Evolutionary conservation across 2,888 invertebrate genomes (phyloP).

Genomic region (Chromoteleia sp.): DNA sequence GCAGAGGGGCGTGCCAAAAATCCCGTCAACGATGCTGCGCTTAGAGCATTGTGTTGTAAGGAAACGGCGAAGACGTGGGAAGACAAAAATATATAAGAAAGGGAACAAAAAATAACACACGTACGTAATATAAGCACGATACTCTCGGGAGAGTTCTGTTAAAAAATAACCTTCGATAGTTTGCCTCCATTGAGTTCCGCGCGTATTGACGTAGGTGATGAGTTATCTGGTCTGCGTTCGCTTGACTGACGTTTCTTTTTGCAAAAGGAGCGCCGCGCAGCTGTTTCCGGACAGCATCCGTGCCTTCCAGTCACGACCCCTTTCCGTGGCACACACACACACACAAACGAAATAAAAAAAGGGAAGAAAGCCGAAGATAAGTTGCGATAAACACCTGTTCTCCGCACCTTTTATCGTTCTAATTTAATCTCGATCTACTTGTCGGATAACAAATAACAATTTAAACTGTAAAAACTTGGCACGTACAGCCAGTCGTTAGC

Average conservation of each 20-base stretch:
- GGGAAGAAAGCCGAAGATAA: slow-evolving; percentile 23
- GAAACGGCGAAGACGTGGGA: slow-evolving; percentile 33
- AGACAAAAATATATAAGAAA: slow-evolving; percentile 41
- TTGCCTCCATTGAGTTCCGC: slow-evolving; percentile 19
- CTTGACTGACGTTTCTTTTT: slow-evolving; percentile 66
- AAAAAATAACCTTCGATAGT: slow-evolving; percentile 55
- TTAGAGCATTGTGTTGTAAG: slow-evolving; percentile 54
- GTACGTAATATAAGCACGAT: slow-evolving; percentile 9
- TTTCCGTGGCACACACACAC: too few species aligned
- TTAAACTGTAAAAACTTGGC: slow-evolving; percentile 26
- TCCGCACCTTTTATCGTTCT: slow-evolving; percentile 24
- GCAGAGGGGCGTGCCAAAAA: slow-evolving; percentile 12
- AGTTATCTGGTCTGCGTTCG: slow-evolving; percentile 57
- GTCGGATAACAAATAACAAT: slow-evolving; percentile 35
- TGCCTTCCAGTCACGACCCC: too few species aligned
- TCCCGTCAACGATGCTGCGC: slow-evolving; percentile 40
- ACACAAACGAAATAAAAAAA: slow-evolving; percentile 28
- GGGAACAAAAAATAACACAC: slow-evolving; percentile 27
- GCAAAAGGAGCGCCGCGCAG: slow-evolving; percentile 43
- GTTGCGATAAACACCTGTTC: slow-evolving; percentile 42
- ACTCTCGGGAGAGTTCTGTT: slow-evolving; percentile 19
- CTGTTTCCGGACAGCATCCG: slow-evolving; percentile 56
- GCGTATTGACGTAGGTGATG: slow-evolving; percentile 59
- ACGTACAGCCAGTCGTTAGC: slow-evolving; percentile 16
- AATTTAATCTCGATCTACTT: slow-evolving; percentile 41